Evolutionary conservation across 1,140 invertebrate species (phyloP).

Genomic region (Pararge aegeria): DNA sequence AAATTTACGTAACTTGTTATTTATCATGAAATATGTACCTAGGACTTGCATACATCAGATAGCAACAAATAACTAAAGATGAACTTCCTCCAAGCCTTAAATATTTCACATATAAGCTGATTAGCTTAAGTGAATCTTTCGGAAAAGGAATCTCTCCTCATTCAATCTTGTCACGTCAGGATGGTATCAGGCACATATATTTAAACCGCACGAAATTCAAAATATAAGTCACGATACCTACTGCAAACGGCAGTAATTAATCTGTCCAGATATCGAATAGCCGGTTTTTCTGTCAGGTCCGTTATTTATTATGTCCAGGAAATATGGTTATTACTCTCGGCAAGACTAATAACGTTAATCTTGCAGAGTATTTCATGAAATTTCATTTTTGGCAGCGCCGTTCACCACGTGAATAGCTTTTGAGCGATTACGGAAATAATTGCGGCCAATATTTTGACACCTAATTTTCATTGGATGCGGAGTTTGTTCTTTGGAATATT

Average conservation of each 20-base stretch:
- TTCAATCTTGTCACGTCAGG: neutral
- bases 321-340: neutral
- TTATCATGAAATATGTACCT: no score
- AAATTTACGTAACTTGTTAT: no score
- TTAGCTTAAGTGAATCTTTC: neutral
- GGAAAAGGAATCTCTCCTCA: neutral
- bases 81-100: no score
- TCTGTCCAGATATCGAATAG: neutral
- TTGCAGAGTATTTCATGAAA: constrained; percentile 7
- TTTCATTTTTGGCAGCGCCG: constrained; percentile 2
- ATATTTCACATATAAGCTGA: no score
- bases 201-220: neutral
- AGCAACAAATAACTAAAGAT: no score
- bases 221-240: neutral
- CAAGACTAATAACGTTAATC: constrained; percentile 4
- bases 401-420: constrained; percentile 3
- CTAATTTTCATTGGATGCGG: neutral
- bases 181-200: neutral
- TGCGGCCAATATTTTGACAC: neutral
- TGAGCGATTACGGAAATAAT: constrained; percentile 1
- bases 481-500: neutral
- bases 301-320: constrained; percentile 1
- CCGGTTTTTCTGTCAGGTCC: neutral
- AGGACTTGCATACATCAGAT: no score
- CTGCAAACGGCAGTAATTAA: neutral